Conservation (phyloP, 2,888 invertebrate species). For the Apamea epomidion region DNA sequence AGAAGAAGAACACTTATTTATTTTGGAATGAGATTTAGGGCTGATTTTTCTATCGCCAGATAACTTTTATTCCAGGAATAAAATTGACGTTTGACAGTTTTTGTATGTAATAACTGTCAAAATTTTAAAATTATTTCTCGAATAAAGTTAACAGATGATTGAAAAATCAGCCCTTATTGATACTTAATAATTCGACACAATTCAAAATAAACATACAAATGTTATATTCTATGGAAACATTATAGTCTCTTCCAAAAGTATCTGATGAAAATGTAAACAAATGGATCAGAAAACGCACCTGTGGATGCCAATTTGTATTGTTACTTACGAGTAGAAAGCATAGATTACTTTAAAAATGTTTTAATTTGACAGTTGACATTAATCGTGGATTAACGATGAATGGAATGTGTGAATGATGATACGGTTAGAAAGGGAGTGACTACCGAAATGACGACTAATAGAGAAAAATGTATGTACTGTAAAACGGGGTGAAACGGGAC, state of each 20-base stretch:
- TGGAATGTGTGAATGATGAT: too few relatives aligned
- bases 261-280: not conserved
- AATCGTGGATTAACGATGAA: not conserved
- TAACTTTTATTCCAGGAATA: too few relatives aligned
- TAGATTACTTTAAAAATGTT: not conserved
- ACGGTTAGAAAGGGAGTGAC: too few relatives aligned
- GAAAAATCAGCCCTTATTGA: not conserved
- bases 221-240: not conserved
- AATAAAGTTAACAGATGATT: too few relatives aligned
- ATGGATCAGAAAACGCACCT: not conserved
- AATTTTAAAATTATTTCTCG: too few relatives aligned
- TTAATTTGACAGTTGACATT: not conserved
- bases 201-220: not conserved
- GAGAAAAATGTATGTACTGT: too few relatives aligned
- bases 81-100: too few relatives aligned
- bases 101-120: too few relatives aligned
- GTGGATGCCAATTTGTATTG: not conserved
- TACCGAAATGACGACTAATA: too few relatives aligned
- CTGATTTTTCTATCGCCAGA: too few relatives aligned
- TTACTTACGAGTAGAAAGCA: too few relatives aligned
- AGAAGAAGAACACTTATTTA: slow-evolving; percentile 12
- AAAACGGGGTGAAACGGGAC: too few relatives aligned
- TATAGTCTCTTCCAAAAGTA: not conserved
- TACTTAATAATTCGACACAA: slow-evolving; percentile 7
- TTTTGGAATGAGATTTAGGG: slow-evolving; percentile 31